These are phyloP conservation scores for Rhyacophila brunnea DNA, from an alignment of 1,140 invertebrate genomes.

Conservation along the genomic window DNA sequence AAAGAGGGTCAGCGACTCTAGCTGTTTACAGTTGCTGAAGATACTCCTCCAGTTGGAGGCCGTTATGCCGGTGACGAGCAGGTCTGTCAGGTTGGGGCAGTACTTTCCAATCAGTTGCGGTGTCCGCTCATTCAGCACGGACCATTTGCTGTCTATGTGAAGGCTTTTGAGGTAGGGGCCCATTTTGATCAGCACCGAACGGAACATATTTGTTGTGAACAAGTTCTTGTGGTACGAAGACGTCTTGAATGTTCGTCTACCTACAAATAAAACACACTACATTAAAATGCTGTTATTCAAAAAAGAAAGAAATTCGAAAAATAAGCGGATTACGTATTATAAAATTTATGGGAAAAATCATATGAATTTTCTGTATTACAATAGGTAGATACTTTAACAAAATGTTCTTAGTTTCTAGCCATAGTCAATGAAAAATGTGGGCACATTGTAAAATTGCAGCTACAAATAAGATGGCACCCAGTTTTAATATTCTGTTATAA, in stretches of 20 bases:
- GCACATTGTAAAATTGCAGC: too few species aligned
- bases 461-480: too few species aligned
- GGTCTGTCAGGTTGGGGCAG: conserved; percentile 48
- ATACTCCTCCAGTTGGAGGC: conserved; percentile 49
- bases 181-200: conserved; percentile 42
- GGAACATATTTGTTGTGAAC: conserved; percentile 49
- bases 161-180: conserved; percentile 40
- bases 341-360: too few species aligned
- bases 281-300: too few species aligned
- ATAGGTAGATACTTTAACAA: too few species aligned
- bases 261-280: conserved; percentile 32
- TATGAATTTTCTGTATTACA: too few species aligned
- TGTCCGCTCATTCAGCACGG: conserved; percentile 49
- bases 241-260: conserved; percentile 45
- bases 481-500: too few species aligned
- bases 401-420: too few species aligned
- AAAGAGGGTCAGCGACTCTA: conserved; percentile 44
- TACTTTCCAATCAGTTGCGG: conserved; percentile 50
- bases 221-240: conserved; percentile 43
- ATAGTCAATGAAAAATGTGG: too few species aligned
- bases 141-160: conserved; percentile 48
- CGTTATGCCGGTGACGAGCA: conserved; percentile 38
- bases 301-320: not conserved
- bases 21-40: conserved; percentile 46
- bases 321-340: not conserved